Percentiles rank a stretch among this genome's conserved stretches.
These are phyloP conservation scores for Clivina fossor DNA, from an alignment of 2,888 invertebrate species.

Conservation along the genomic window DNA sequence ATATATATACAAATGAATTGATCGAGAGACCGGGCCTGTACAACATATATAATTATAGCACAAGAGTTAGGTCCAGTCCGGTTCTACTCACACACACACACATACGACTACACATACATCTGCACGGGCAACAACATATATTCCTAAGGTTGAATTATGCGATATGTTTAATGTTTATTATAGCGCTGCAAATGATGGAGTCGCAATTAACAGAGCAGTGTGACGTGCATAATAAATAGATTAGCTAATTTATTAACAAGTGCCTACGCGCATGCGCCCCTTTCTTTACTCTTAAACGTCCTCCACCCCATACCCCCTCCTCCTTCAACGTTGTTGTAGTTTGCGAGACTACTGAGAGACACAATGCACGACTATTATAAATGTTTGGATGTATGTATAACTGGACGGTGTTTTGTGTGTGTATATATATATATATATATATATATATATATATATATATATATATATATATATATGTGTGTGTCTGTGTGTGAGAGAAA, in stretches of 20 bases:
- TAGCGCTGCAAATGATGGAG: constrained; percentile 52
- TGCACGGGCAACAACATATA: background rate
- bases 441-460: no score
- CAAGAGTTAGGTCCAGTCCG: constrained; percentile 24
- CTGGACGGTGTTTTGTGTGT: no score
- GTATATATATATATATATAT: no score
- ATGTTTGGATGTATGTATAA: no score
- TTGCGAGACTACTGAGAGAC: no score
- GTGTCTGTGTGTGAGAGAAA: no score
- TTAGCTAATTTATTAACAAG: constrained; percentile 47
- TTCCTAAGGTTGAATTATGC: constrained; percentile 52
- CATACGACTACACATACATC: background rate
- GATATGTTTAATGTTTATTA: constrained; percentile 54
- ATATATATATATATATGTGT: no score
- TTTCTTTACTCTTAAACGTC: no score
- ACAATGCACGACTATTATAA: no score
- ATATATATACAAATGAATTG: constrained; percentile 21
- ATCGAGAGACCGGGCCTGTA: constrained; percentile 31
- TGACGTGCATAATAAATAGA: constrained; percentile 53
- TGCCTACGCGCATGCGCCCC: constrained; percentile 37
- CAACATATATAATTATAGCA: constrained; percentile 30
- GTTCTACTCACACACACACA: constrained; percentile 3
- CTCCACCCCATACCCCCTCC: no score
- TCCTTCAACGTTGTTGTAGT: no score
- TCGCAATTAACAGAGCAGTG: constrained; percentile 51